Base-by-base conservation (phyloP, 1,140 invertebrate genomes). In the Trichonephila clavata region DNA sequence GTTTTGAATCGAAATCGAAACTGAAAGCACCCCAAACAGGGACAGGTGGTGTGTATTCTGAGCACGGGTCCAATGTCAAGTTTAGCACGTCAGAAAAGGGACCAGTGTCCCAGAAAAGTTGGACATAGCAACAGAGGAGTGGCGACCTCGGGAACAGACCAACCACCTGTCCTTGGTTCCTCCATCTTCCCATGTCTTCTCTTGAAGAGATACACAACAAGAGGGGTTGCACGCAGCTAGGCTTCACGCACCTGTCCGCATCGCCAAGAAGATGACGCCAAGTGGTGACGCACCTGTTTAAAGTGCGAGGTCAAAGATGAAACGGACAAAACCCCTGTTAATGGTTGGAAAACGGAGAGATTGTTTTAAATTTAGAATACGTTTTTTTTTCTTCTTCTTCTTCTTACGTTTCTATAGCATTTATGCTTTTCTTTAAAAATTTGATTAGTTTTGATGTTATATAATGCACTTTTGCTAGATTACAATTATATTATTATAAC, bases 41-140 rank as follows among this genome's bases (percentile, higher is more conserved):
- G 20, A 43, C 13, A 21, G 50, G 21, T 32, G 24, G 8, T 68
- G n/a, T 68, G 24, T 68, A 68, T 68, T 68, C 83, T 21, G n/a
- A 2, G 43, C 50, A 50, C 81, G 21, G 43, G 43, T 59, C 21
- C 81, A 86, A 61, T 86, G 84, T 60, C 84, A 86, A 60, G 27
- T 61, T 86, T 61, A 60, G 24, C n/a, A 27, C 57, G 50, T 50
- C 50, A 7, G n/a, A 27, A 63, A 86, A 88, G 21, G 61, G 57
- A 77, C 61, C 86, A 39, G 61, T 80, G 89, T 83, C 77, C 89
- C 90, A 92, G 32, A 84, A 92, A 80, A 81, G n/a, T 61, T 90
- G 90, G 90, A 92, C 90, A 92, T 92, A 84, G 90, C 90, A 92
- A 92, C 90, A 92, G 71, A 27, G 89, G 57, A 61, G 71, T 60